Evolutionary conservation across 53 echinoderm and acorn worm genomes (phyloP).

Genomic region (Holothuria leucospilota): DNA sequence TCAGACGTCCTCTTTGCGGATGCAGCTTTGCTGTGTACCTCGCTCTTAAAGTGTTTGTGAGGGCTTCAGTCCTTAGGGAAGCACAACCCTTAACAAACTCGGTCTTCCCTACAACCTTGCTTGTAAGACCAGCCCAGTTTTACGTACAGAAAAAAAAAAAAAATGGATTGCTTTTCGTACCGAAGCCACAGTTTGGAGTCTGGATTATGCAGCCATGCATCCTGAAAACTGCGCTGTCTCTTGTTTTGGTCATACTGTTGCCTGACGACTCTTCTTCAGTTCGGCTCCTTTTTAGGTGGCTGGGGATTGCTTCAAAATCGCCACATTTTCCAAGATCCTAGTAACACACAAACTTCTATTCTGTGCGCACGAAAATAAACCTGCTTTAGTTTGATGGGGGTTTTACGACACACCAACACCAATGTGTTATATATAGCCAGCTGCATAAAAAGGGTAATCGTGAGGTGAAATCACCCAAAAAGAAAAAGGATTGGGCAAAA

Average conservation of each 20-base stretch:
- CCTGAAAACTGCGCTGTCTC: constrained; percentile 2
- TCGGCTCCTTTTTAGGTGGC: neutral
- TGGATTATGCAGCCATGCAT: neutral
- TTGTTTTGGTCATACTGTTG: neutral
- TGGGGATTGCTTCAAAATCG: neutral
- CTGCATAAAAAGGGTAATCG: too few relatives aligned
- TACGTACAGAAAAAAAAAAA: neutral
- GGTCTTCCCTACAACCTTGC: constrained; percentile 5
- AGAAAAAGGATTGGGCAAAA: too few relatives aligned
- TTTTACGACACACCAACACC: too few relatives aligned
- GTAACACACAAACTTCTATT: too few relatives aligned
- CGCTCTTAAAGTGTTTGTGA: constrained; percentile 19
- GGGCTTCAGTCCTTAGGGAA: neutral
- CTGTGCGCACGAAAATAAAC: too few relatives aligned
- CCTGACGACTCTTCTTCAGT: constrained; percentile 4
- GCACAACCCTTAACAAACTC: constrained; percentile 20
- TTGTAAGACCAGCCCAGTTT: constrained; percentile 8
- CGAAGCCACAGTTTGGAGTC: neutral
- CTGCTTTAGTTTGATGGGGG: too few relatives aligned
- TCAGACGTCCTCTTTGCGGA: neutral
- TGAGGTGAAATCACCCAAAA: too few relatives aligned
- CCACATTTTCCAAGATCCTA: neutral
- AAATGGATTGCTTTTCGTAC: neutral
- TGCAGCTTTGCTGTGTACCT: neutral
- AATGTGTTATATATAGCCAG: too few relatives aligned